These are phyloP conservation scores for Aspiorhynchus laticeps DNA, from an alignment of 2,113 vertebrate genomes.

Conservation along the genomic window DNA sequence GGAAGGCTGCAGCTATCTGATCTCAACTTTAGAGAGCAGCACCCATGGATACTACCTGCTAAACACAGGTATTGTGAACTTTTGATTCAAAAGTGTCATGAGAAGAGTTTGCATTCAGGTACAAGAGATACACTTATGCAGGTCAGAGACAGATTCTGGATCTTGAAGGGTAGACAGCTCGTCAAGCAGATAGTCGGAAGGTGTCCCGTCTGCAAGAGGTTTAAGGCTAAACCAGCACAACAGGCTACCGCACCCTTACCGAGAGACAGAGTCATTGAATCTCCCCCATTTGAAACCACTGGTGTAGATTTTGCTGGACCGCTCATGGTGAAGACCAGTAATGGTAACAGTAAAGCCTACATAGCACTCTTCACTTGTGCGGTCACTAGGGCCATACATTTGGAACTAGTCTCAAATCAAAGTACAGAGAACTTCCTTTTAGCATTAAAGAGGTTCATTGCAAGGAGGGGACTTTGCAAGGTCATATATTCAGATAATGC, in stretches of 20 bases:
- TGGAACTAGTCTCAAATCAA: too few species aligned
- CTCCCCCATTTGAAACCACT: conserved; percentile 35
- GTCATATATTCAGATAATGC: not conserved
- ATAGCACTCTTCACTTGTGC: conserved; percentile 29
- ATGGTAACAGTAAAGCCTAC: not conserved
- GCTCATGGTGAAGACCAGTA: not conserved
- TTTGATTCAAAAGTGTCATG: conserved; percentile 13
- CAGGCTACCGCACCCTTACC: conserved; percentile 8
- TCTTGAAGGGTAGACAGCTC: not conserved
- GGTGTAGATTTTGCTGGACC: conserved; percentile 39
- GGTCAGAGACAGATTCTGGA: not conserved
- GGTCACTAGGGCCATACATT: too few species aligned
- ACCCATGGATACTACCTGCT: not conserved
- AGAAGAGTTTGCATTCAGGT: too few species aligned
- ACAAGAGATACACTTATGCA: not conserved
- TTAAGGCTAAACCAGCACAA: not conserved
- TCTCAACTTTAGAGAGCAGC: not conserved
- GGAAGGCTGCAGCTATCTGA: conserved; percentile 37
- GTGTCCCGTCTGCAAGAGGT: not conserved
- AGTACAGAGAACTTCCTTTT: not conserved
- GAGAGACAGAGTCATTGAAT: conserved; percentile 36
- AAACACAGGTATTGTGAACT: conserved; percentile 31
- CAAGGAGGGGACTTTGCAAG: not conserved
- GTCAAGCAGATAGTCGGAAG: not conserved
- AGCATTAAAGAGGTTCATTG: not conserved